Evolutionary conservation across 2,888 invertebrate genomes (phyloP).

Genomic region (Nemotelus pantherinus): DNA sequence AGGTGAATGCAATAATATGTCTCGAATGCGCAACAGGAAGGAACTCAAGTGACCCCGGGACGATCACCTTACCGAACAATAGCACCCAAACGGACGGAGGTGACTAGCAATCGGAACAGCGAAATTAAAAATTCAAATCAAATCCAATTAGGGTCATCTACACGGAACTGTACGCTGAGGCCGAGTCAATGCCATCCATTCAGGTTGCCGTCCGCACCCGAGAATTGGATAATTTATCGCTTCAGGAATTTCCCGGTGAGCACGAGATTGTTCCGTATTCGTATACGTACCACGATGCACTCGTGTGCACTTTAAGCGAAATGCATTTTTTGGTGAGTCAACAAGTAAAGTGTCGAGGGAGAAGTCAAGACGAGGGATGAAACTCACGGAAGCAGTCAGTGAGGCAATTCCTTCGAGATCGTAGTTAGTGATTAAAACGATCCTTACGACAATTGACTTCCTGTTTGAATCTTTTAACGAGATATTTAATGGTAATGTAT

Average conservation of each 20-base stretch:
- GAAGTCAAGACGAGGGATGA: slow-evolving; percentile 3
- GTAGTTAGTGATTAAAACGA: slow-evolving; percentile 26
- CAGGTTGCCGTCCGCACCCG: slow-evolving; percentile 1
- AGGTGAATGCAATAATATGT: neutral
- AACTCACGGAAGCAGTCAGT: slow-evolving; percentile 15
- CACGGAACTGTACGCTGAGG: neutral
- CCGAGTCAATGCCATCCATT: neutral
- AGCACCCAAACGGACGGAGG: neutral
- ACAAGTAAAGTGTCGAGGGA: neutral
- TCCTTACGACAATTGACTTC: slow-evolving; percentile 38
- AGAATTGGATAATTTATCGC: slow-evolving; percentile 45
- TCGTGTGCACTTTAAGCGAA: neutral
- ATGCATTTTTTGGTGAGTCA: neutral
- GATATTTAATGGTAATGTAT: slow-evolving; percentile 34
- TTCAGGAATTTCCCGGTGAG: slow-evolving; percentile 29
- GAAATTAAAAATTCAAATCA: slow-evolving; percentile 42
- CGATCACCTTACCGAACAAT: slow-evolving; percentile 20
- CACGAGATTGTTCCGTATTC: slow-evolving; percentile 11
- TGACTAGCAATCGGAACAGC: slow-evolving; percentile 22
- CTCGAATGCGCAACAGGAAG: slow-evolving; percentile 39
- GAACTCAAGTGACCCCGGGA: slow-evolving; percentile 30
- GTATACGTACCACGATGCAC: neutral
- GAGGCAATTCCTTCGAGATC: slow-evolving; percentile 24
- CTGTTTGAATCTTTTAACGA: neutral
- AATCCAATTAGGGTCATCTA: slow-evolving; percentile 41